Evolutionary conservation across 2,113 vertebrate species (phyloP).

Genomic region (Scophthalmus maximus): DNA sequence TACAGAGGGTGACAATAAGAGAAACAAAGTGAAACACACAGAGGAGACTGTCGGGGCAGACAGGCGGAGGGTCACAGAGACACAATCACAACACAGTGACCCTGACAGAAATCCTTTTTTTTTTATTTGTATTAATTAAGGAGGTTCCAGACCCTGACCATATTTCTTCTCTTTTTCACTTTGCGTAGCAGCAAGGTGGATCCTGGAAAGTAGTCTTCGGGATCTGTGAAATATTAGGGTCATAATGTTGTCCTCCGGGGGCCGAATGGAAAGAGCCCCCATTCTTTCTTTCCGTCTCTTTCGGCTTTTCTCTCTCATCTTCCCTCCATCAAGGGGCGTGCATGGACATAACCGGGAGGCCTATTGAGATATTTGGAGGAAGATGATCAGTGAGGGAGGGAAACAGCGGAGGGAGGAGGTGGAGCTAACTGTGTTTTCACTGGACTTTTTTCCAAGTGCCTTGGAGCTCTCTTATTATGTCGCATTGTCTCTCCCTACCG

Average conservation of each 20-base stretch:
- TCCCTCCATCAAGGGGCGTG: conserved; percentile 2
- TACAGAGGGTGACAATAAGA: background rate
- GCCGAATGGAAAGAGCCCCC: no score
- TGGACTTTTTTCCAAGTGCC: conserved; percentile 93
- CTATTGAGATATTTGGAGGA: background rate
- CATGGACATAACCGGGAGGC: conserved; percentile 9
- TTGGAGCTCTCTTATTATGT: conserved; percentile 83
- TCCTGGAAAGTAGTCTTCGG: no score
- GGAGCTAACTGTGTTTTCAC: conserved; percentile 68
- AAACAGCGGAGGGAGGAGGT: conserved; percentile 39
- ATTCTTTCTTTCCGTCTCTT: conserved; percentile 12
- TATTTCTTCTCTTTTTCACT: no score
- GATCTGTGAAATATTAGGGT: no score
- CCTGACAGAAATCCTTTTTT: background rate
- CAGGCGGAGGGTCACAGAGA: background rate
- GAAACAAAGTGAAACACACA: conserved; percentile 8
- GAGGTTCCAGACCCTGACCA: no score
- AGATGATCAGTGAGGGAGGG: conserved; percentile 31
- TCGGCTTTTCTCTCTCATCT: conserved; percentile 14
- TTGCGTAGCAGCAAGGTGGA: no score
- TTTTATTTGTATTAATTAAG: no score
- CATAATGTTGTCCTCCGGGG: no score
- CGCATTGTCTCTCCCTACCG: conserved; percentile 69
- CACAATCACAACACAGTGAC: conserved; percentile 2
- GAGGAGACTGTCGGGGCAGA: no score